A percentile compares a stretch with the other conserved stretches of the same genome.
Conservation (phyloP, 30 jellyfish, hydroid and myxozoan species). For the Catostylus mosaicus region DNA sequence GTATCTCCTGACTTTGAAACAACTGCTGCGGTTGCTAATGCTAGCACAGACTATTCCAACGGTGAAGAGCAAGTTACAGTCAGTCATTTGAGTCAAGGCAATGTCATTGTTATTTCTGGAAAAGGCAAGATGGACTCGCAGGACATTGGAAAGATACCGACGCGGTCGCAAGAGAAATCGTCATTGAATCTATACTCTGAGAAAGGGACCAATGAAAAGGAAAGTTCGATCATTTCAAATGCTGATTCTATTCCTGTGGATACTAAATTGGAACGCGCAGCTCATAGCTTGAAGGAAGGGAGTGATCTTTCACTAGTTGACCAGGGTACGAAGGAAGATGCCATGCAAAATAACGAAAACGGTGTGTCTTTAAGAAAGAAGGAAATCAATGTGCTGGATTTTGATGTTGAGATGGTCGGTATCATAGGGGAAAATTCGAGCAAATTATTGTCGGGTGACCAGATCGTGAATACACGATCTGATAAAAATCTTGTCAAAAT, state of each 20-base stretch:
- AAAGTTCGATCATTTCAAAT: not conserved
- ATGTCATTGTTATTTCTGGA: not conserved
- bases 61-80: not conserved
- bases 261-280: not conserved
- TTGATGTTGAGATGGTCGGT: not conserved
- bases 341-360: not conserved
- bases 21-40: not conserved
- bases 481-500: not conserved
- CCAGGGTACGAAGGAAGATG: not conserved
- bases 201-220: not conserved
- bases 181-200: conserved; percentile 3
- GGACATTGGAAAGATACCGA: no score
- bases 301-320: not conserved
- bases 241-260: not conserved
- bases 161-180: not conserved
- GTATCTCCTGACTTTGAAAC: not conserved
- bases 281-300: not conserved
- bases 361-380: not conserved
- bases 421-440: not conserved
- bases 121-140: not conserved
- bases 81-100: not conserved
- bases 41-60: not conserved
- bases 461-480: not conserved
- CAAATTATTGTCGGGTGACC: not conserved
- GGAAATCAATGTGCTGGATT: not conserved